phyloP scores from a whole-genome alignment of 2,113 vertebrate species.

The Phyllostomus hastatus region DNA sequence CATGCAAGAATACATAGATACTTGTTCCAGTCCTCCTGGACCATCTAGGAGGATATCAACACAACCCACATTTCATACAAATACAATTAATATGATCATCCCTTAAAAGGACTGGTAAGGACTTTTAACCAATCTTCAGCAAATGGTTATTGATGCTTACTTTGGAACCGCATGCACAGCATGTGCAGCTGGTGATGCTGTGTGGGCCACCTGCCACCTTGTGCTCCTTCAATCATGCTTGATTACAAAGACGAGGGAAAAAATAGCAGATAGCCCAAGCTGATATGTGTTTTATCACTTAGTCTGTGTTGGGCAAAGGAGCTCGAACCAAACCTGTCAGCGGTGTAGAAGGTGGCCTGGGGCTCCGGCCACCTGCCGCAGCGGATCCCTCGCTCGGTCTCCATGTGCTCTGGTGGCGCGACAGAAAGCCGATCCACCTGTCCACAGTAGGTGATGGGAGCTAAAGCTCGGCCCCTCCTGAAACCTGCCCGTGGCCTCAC shows the following conservation, averaged over 20 bases:
- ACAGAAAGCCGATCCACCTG: conserved; percentile 23
- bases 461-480: conserved; percentile 28
- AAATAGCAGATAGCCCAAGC: background rate
- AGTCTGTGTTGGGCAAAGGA: conserved; percentile 9
- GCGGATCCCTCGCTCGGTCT: accelerated
- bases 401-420: background rate
- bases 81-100: conserved; percentile 18
- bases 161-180: conserved; percentile 9
- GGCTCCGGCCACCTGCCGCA: conserved; percentile 41
- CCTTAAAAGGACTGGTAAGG: conserved; percentile 22
- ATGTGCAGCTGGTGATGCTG: conserved; percentile 43
- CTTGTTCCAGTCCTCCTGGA: background rate
- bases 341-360: background rate
- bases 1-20: background rate
- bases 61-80: background rate
- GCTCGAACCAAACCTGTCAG: conserved; percentile 3
- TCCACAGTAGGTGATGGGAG: conserved; percentile 45
- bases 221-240: conserved; percentile 44
- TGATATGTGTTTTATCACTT: conserved; percentile 20
- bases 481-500: background rate
- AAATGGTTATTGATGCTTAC: conserved; percentile 44
- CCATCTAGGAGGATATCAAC: background rate
- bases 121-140: conserved; percentile 49
- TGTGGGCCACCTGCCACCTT: conserved; percentile 52
- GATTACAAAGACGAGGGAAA: conserved; percentile 32